Conservation (phyloP, 2,888 invertebrate species). For the Tuberolachnus salignus region DNA sequence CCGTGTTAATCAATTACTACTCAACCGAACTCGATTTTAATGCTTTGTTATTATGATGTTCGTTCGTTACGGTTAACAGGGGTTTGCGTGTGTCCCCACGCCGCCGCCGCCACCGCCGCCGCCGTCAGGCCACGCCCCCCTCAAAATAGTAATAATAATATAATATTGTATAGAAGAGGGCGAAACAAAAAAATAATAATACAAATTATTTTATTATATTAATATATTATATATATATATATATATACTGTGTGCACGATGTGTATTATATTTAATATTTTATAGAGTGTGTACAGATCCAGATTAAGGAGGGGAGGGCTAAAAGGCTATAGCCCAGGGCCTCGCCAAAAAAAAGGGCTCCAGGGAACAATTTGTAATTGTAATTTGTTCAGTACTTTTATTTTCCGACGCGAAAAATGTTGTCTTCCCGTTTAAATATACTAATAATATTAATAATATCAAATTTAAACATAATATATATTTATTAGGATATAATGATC, state of each 20-base stretch:
- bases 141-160: not conserved
- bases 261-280: too few species aligned
- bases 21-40: constrained; percentile 59
- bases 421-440: too few species aligned
- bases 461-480: too few species aligned
- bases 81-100: constrained; percentile 47
- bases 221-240: not conserved
- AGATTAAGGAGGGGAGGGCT: too few species aligned
- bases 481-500: too few species aligned
- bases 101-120: not conserved
- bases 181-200: not conserved
- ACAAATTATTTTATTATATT: not conserved
- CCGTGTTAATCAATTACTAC: constrained; percentile 58
- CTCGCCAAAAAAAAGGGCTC: too few species aligned
- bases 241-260: not conserved
- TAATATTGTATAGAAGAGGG: not conserved
- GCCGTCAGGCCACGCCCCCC: constrained; percentile 35
- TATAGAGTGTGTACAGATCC: too few species aligned
- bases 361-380: too few species aligned
- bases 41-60: constrained; percentile 58
- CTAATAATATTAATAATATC: too few species aligned
- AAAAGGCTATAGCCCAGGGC: too few species aligned
- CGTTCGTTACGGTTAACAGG: constrained; percentile 56
- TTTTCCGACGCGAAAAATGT: too few species aligned
- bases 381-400: too few species aligned